phyloP scores from a whole-genome alignment of 2,113 vertebrate genomes.

The Thermophis baileyi region DNA sequence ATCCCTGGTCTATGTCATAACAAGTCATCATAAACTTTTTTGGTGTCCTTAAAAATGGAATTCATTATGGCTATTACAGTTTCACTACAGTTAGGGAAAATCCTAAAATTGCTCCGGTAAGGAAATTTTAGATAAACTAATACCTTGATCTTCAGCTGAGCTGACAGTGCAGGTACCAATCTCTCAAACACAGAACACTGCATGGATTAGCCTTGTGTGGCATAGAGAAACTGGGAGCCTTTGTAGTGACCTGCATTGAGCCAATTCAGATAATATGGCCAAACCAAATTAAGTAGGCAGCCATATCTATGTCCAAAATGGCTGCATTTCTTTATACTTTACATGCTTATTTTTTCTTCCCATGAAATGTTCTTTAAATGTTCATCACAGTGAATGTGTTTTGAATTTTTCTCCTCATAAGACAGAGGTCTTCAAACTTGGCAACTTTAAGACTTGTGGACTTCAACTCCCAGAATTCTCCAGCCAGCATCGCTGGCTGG shows the following conservation, averaged over 20 bases:
- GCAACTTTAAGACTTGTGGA: too few species aligned
- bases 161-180: background rate
- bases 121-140: background rate
- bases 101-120: background rate
- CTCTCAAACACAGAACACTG: background rate
- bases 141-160: background rate
- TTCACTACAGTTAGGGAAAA: background rate
- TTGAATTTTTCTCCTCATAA: constrained; percentile 25
- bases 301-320: background rate
- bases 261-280: background rate
- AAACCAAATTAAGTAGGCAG: background rate
- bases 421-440: too few species aligned
- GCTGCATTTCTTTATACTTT: background rate
- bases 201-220: background rate
- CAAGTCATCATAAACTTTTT: constrained; percentile 16
- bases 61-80: background rate
- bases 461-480: too few species aligned
- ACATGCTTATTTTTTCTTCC: background rate
- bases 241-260: background rate
- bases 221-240: background rate
- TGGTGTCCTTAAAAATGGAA: constrained; percentile 27
- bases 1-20: background rate
- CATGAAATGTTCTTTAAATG: constrained; percentile 30
- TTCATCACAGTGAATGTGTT: constrained; percentile 25
- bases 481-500: too few species aligned